Evolutionary conservation across 2,888 invertebrate species (phyloP), one percentile per base, ranked within the genome.

Genomic region (Aphidoletes aphidimyza): DNA sequence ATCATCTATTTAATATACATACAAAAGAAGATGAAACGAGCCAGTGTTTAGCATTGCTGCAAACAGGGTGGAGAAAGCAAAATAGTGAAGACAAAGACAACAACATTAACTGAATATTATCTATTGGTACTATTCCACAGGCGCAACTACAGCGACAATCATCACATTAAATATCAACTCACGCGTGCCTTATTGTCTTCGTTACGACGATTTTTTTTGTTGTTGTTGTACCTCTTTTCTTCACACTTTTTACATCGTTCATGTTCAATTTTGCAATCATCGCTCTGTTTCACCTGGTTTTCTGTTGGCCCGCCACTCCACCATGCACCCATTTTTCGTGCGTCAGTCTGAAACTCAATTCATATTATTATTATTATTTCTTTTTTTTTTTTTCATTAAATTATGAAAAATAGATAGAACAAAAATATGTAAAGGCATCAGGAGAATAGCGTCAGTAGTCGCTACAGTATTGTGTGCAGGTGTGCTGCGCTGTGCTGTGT

Each of bases 71-170:
- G 39, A 39, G 11, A 39, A 39, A 39, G 11, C 39, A 8, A 39
- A 8, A 39, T 39, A 39, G 47, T 17, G 19, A 47, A 9, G 47
- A 47, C 17, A 47, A 47, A 47, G 19, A 47, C 17, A 47, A 47
- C 6, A 47, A 47, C 47, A 47, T 17, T 2, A 47, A 19, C 47
- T 17, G 2, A 54, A 22, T 54, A 54, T 54, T 54, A 54, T 54
- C 54, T 54, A 54, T 54, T 54, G 54, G n/a, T n/a, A 54, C 54
- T 22, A 54, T 54, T 54, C 54, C 54, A 54, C 54, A 54, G 54
- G 54, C 54, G 54, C 54, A 54, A 22, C 54, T 54, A n/a, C 54
- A 54, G 22, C 22, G 54, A 54, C 22, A 8, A 39, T 39, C 22
- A 54, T 54, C 54, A 22, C 54, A 22, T 54, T 22, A 9, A 54